Evolutionary conservation across 2,888 invertebrate species (phyloP), one percentile per base, ranked within the genome.

Genomic region (Fissipunctia ypsillon): DNA sequence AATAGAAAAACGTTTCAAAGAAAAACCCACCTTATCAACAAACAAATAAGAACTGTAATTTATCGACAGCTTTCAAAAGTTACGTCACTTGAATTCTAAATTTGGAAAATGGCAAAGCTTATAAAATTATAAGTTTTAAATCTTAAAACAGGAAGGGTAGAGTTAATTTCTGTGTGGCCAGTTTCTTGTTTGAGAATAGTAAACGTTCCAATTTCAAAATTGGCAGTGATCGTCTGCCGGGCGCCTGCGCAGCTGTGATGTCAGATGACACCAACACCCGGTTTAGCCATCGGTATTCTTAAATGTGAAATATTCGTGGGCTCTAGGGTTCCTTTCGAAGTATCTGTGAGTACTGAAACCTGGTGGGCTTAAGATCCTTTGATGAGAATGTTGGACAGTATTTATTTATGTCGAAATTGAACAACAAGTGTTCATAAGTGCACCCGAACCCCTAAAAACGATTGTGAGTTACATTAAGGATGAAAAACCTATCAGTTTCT

Each of bases 191-290:
- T 81, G 73, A 56, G 75, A 83, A 84, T 85, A 86, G 87, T 90
- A 89, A 90, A 89, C 88, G 90, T 91, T 92, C 90, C 89, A 90
- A 91, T 91, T 91, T 91, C 84, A 78, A 92, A 93, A 93, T 93
- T 93, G 91, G 91, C 90, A 85, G 88, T 88, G 89, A 91, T 92
- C 92, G 90, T 90, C 89, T 85, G 89, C 81, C 90, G 87, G 91
- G 93, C 93, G 94, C 92, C 92, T 89, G 91, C 90, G 91, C 93
- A 92, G 90, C 91, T 93, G 92, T 93, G 93, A 92, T 84, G 86
- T 88, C 87, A 87, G 88, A 88, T 89, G 88, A 89, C 87, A 87
- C 80, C 78, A 83, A 81, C 88, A 83, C 83, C 82, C 81, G 84
- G 73, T 80, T 83, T 76, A 78, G 73, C 69, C 45, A 72, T 56